Conservation (phyloP, 2,888 invertebrate species). For the Dusona sp. region DNA sequence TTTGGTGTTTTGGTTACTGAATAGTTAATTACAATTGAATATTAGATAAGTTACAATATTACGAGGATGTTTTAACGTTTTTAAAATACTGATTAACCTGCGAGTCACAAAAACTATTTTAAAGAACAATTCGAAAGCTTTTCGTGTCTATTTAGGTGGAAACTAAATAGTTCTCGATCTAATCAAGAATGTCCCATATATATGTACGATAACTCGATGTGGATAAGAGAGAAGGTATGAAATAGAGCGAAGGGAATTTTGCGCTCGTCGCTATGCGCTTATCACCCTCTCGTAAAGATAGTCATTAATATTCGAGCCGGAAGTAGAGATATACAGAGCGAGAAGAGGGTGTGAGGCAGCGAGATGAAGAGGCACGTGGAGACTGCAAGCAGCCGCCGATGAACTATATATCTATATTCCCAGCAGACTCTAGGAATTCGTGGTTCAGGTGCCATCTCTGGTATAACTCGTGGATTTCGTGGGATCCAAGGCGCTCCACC, state of each 20-base stretch:
- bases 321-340: constrained; percentile 22
- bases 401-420: not conserved
- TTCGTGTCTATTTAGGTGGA: not conserved
- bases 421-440: constrained; percentile 37
- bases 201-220: not conserved
- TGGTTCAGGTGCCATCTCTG: constrained; percentile 74
- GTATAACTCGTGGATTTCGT: constrained; percentile 73
- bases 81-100: not conserved
- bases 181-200: not conserved
- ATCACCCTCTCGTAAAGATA: constrained; percentile 55
- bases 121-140: not conserved
- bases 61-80: not conserved
- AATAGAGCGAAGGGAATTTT: constrained; percentile 37
- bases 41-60: not conserved
- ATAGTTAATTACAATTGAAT: not conserved
- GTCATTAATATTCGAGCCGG: constrained; percentile 64
- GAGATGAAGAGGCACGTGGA: constrained; percentile 26
- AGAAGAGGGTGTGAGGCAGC: not conserved
- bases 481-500: constrained; percentile 52
- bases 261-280: constrained; percentile 49
- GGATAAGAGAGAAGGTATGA: constrained; percentile 15
- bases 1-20: not conserved
- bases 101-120: not conserved
- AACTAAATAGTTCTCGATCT: not conserved
- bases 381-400: constrained; percentile 30